Evolutionary conservation across 2,888 invertebrate species (phyloP).

Genomic region (Cryptocephalus primarius): DNA sequence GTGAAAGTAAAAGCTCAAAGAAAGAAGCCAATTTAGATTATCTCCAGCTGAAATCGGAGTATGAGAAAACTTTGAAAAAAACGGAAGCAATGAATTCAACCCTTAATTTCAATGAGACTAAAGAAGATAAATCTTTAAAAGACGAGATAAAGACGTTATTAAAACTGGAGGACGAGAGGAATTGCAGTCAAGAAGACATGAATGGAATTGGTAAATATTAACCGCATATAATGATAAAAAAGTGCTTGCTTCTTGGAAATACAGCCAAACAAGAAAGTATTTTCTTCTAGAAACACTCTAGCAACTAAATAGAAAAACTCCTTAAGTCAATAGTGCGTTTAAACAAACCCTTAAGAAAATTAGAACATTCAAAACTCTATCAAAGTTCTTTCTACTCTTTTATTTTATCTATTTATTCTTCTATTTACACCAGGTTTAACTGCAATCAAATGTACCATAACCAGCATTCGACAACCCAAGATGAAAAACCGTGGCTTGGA

Average conservation of each 20-base stretch:
- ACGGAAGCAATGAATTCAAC: slow-evolving; percentile 29
- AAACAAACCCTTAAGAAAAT: too few species aligned
- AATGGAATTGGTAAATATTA: neutral
- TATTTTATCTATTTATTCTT: too few species aligned
- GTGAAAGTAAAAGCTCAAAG: neutral
- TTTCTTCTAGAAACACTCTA: too few species aligned
- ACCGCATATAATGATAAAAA: slow-evolving; percentile 5
- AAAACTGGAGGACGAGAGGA: slow-evolving; percentile 28
- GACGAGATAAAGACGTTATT: slow-evolving; percentile 32
- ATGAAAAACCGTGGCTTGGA: slow-evolving; percentile 17
- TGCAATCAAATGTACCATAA: slow-evolving; percentile 33
- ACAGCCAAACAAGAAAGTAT: too few species aligned
- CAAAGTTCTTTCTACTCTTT: too few species aligned
- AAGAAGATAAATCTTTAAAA: slow-evolving; percentile 32
- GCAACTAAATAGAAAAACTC: too few species aligned
- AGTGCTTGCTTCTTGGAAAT: slow-evolving; percentile 5
- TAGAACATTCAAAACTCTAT: too few species aligned
- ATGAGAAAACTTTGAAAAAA: slow-evolving; percentile 32
- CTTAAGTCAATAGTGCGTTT: too few species aligned
- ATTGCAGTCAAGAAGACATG: slow-evolving; percentile 38
- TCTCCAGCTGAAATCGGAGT: slow-evolving; percentile 32
- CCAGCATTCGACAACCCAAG: slow-evolving; percentile 28
- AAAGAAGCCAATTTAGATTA: slow-evolving; percentile 20
- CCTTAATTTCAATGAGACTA: slow-evolving; percentile 34
- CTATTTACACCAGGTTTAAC: slow-evolving; percentile 18